Conservation (phyloP, 1,140 invertebrate genomes). For the Microplitis mediator region DNA sequence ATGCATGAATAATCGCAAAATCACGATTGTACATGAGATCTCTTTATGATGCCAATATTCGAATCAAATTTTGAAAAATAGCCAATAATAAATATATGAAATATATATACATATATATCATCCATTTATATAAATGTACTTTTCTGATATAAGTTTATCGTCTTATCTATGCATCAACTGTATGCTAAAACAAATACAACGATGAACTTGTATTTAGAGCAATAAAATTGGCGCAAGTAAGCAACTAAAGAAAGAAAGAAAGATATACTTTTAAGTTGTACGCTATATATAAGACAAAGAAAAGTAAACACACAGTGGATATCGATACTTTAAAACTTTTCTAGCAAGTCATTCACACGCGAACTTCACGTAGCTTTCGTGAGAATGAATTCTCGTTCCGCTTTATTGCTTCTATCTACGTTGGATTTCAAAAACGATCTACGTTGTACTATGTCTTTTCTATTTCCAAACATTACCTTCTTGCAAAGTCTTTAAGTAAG, state of each 20-base stretch:
- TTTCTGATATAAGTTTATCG: not conserved
- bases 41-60: not conserved
- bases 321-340: constrained; percentile 41
- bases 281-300: not conserved
- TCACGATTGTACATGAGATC: not conserved
- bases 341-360: constrained; percentile 40
- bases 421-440: constrained; percentile 6
- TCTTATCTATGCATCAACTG: not conserved
- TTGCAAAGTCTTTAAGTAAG: not conserved
- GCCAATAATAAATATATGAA: not conserved
- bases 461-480: not conserved
- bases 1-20: not conserved
- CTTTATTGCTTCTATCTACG: not conserved
- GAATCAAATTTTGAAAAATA: not conserved
- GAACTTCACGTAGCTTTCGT: constrained; percentile 34
- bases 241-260: constrained; percentile 35
- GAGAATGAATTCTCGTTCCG: constrained; percentile 16
- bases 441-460: not conserved
- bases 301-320: not conserved
- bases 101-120: too few relatives aligned
- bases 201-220: not conserved
- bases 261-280: too few relatives aligned
- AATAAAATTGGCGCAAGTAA: constrained; percentile 22
- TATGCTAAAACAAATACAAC: not conserved
- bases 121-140: not conserved